These are phyloP conservation scores for Telmatochromis sp. DNA, from an alignment of 2,113 vertebrate genomes.

Conservation along the genomic window DNA sequence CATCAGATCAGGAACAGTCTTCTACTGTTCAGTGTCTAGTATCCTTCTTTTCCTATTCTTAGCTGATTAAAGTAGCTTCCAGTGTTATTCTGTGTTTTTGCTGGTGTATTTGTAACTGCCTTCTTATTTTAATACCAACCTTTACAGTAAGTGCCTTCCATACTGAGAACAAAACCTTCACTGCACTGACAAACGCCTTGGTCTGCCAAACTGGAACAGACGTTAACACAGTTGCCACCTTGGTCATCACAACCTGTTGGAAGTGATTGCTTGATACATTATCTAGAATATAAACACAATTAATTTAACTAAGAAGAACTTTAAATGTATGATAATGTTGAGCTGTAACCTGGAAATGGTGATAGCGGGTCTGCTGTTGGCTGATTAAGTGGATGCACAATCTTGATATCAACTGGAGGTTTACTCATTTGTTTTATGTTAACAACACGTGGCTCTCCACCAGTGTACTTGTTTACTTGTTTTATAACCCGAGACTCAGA, in stretches of 20 bases:
- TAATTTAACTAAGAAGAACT: fast-evolving
- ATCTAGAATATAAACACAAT: background rate
- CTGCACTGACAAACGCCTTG: slow-evolving; percentile 71
- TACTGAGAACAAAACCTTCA: slow-evolving; percentile 77
- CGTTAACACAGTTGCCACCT: slow-evolving; percentile 59
- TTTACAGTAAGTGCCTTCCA: slow-evolving; percentile 80
- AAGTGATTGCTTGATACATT: background rate
- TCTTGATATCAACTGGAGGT: slow-evolving; percentile 70
- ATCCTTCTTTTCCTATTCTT: background rate
- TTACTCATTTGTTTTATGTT: slow-evolving; percentile 58
- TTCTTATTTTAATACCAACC: slow-evolving; percentile 64
- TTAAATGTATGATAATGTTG: background rate
- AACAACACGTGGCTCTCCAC: slow-evolving; percentile 72
- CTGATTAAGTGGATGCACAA: slow-evolving; percentile 78
- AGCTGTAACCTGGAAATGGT: slow-evolving; percentile 39
- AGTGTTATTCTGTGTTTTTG: background rate
- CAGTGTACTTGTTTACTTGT: slow-evolving; percentile 77
- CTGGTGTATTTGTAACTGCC: background rate
- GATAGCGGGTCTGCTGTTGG: slow-evolving; percentile 37
- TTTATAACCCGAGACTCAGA: slow-evolving; percentile 68
- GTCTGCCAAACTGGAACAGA: slow-evolving; percentile 59
- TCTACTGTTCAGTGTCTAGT: background rate
- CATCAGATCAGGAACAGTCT: background rate
- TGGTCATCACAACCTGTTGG: slow-evolving; percentile 56
- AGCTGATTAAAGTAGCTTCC: background rate